Evolutionary conservation across 1,140 invertebrate genomes (phyloP).

Genomic region (Bombus fervidus): DNA sequence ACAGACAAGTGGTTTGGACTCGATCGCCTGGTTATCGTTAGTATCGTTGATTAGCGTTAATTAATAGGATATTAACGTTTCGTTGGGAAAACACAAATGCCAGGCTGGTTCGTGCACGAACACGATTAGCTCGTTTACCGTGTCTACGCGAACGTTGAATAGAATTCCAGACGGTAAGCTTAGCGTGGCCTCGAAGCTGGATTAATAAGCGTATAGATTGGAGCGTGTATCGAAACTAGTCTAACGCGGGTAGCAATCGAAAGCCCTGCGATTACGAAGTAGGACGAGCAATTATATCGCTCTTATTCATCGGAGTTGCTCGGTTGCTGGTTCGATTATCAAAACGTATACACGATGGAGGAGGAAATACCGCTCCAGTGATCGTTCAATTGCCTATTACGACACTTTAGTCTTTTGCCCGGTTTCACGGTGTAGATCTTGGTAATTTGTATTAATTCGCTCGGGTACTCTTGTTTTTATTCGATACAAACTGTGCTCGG

Average conservation of each 20-base stretch:
- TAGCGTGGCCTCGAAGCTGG: neutral
- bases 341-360: neutral
- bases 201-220: constrained; percentile 19
- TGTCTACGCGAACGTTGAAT: constrained; percentile 15
- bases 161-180: constrained; percentile 23
- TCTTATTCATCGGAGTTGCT: constrained; percentile 19
- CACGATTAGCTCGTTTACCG: neutral
- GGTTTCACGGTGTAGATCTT: neutral
- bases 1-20: neutral
- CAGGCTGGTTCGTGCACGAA: neutral
- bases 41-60: constrained; percentile 58
- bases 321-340: constrained; percentile 10
- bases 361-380: neutral
- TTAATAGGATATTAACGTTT: constrained; percentile 54
- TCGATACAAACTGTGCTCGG: neutral
- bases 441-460: constrained; percentile 43
- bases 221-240: constrained; percentile 31
- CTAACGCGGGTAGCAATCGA: neutral
- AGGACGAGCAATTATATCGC: constrained; percentile 48
- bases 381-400: constrained; percentile 23
- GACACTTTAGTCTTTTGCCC: constrained; percentile 8
- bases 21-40: neutral
- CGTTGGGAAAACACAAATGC: constrained; percentile 14
- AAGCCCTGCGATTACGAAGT: constrained; percentile 34
- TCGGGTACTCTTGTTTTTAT: neutral